phyloP scores from a whole-genome alignment of 1,140 invertebrate genomes.

The Paraescarpia echinospica region DNA sequence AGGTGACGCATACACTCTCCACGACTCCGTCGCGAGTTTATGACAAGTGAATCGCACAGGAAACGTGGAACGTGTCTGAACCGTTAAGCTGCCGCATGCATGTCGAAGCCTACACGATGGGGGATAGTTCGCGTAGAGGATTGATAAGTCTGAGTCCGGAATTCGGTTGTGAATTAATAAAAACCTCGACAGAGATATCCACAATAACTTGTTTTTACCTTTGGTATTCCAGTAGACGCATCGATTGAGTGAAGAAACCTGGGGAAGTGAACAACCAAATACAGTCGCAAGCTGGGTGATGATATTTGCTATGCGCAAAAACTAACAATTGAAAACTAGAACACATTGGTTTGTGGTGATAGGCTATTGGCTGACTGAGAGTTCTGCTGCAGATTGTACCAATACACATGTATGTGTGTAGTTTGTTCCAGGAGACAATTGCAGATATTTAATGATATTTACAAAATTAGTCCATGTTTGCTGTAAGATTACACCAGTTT shows the following conservation, averaged over 20 bases:
- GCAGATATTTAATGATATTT: too few relatives aligned
- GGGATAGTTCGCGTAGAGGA: neutral
- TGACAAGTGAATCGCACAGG: too few relatives aligned
- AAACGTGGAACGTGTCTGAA: too few relatives aligned
- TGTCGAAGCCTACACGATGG: neutral
- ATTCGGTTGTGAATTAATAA: neutral
- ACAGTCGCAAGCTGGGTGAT: neutral
- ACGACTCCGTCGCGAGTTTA: neutral
- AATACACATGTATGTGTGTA: too few relatives aligned
- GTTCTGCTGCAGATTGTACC: too few relatives aligned
- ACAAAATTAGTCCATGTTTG: too few relatives aligned
- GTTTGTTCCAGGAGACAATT: too few relatives aligned
- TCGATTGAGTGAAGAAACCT: constrained; percentile 2
- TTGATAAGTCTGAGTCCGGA: neutral
- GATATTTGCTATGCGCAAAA: neutral
- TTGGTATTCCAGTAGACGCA: constrained; percentile 14
- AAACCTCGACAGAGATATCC: neutral
- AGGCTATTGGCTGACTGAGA: too few relatives aligned
- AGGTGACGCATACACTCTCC: neutral
- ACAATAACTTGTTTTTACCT: constrained; percentile 9
- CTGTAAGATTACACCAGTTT: too few relatives aligned
- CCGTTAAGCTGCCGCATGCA: neutral
- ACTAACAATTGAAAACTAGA: neutral
- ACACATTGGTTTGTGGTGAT: too few relatives aligned
- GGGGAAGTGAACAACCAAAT: neutral